Evolutionary conservation across 2,113 vertebrate genomes (phyloP), one percentile per base, ranked within the genome.

Genomic region (Stigmatopora nigra): DNA sequence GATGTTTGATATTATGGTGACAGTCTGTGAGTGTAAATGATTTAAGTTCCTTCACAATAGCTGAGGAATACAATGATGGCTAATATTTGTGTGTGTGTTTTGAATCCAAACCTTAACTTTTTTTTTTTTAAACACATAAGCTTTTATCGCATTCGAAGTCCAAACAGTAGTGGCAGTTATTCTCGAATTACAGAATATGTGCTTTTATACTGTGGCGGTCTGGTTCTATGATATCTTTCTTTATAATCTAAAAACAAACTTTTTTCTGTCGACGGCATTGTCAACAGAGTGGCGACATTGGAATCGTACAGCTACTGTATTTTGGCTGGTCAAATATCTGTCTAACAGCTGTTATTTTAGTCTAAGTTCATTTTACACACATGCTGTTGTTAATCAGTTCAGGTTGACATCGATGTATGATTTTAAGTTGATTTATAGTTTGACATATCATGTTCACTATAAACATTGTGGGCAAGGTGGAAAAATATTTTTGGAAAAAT

Each of bases 211-310:
- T 38, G 38, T 38, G 38, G 8, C 38, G 38, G 31, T 75, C 51
- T 73, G 67, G 36, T 69, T 61, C 49, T 63, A 66, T 68, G 72
- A 63, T 51, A 70, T 62, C 71, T 62, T 77, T 67, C 70, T 79
- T 75, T 64, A 79, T 4, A 85, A 79, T 88, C 82, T 56, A 25
- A 25, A 16, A 68, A 83, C 70, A 77, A 81, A 73, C 85, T 64
- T 70, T 72, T 35, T 78, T 55, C 31, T 47, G 78, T 69, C 19
- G 64, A 79, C 71, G 75, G 60, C 72, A 82, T 83, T 83, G 79
- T 82, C 80, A 82, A 78, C 83, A 61, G 49, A 51, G 63, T 72
- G 73, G 81, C 81, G 70, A 79, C 77, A 70, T 71, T 85, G 85
- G 77, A 82, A 74, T 41, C 20, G 14, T n/a, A 20, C 56, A 61